Evolutionary conservation across 2,888 invertebrate genomes (phyloP).

Genomic region (Bimastos eiseni): DNA sequence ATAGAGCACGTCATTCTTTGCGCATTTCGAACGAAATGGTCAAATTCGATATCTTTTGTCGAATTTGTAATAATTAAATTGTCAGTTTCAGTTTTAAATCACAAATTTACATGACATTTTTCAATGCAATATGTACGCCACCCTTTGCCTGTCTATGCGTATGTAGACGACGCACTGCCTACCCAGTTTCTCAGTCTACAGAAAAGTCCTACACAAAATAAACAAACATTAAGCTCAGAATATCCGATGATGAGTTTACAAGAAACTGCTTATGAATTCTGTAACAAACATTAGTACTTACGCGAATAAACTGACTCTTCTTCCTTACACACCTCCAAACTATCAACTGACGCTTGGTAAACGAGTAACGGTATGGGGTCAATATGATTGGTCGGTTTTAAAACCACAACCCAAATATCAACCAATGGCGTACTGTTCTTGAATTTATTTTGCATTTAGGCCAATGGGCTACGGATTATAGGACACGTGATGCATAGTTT

Average conservation of each 20-base stretch:
- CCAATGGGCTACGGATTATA: neutral
- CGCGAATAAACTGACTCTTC: neutral
- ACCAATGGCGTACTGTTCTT: neutral
- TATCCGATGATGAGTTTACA: neutral
- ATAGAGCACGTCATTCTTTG: neutral
- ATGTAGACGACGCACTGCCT: neutral
- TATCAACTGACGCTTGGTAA: conserved; percentile 7
- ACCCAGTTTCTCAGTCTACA: neutral
- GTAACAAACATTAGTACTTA: neutral
- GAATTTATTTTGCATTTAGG: neutral
- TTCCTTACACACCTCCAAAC: conserved; percentile 1
- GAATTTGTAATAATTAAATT: neutral
- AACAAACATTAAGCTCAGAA: neutral
- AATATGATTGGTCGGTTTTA: neutral
- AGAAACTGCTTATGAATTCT: neutral
- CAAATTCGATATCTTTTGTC: neutral
- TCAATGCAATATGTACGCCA: conserved; percentile 6
- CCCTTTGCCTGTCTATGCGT: neutral
- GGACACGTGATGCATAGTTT: neutral
- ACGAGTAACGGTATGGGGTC: neutral
- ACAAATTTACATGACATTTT: neutral
- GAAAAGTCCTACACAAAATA: neutral
- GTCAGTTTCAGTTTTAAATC: neutral
- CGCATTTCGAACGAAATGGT: neutral
- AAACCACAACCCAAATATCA: neutral